Evolutionary conservation across 1,140 invertebrate genomes (phyloP).

Genomic region (Calycopis cecrops): DNA sequence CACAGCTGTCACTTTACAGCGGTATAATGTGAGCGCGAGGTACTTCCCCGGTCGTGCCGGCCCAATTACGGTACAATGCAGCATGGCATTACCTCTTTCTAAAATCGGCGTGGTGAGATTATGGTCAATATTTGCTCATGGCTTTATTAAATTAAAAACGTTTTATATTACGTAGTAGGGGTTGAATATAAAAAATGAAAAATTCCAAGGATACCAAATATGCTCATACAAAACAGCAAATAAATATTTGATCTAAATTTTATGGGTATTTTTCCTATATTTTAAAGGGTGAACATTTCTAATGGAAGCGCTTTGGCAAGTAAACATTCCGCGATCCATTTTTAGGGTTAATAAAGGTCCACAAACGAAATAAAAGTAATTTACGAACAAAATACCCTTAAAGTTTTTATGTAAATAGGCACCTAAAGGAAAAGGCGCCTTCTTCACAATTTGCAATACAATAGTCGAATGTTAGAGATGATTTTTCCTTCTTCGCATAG

Average conservation of each 20-base stretch:
- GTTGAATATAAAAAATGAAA: no score
- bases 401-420: conserved; percentile 67
- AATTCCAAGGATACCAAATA: neutral
- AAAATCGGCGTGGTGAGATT: no score
- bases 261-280: conserved; percentile 1
- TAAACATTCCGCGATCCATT: conserved; percentile 31
- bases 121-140: no score
- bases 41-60: no score
- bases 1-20: no score
- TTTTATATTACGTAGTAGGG: no score
- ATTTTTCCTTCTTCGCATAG: conserved; percentile 67
- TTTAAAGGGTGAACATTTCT: conserved; percentile 24
- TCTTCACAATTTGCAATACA: conserved; percentile 71
- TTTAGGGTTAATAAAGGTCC: conserved; percentile 31
- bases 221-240: neutral
- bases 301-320: conserved; percentile 27
- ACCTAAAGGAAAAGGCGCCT: conserved; percentile 52
- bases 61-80: no score
- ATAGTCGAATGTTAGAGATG: conserved; percentile 62
- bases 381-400: conserved; percentile 53
- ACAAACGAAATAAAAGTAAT: conserved; percentile 53
- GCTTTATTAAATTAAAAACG: no score
- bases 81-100: no score
- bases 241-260: neutral
- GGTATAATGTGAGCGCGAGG: no score